Base-by-base conservation (phyloP, 92 coral and sea anemone genomes). In the Hydrozoanthus gracilis region DNA sequence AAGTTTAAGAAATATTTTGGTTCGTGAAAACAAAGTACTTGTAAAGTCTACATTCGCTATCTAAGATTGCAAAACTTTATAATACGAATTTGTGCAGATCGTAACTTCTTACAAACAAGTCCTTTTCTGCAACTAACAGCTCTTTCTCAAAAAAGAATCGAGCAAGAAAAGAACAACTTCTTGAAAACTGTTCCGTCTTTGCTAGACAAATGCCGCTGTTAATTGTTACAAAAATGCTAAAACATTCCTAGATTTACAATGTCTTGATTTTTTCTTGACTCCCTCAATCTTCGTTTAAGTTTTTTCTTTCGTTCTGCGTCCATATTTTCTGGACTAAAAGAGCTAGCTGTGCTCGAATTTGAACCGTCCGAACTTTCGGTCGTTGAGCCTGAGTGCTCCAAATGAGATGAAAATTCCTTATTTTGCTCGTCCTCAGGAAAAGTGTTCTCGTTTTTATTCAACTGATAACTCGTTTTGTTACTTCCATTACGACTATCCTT, bases 201-300 rank as follows among this genome's bases (percentile, higher is more conserved):
- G 71, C 35, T 17, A 9, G 27, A 35, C 27, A 44, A 3, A 16
- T 15, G 73, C 7, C 16, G 2, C 39, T 27, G 39, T 1, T 6
- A 13, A 15, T 16, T 7, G 35, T 62, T 10, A 13, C 13, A 17
- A 35, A 7, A 78, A 50, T n/a, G 17, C 88, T 76, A 94, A 73
- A 94, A 94, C 88, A 83, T 79, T 17, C 98, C 98, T 69, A 94
- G 87, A 72, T 94, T 89, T n/a, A 94, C 92, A 18, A 92, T 94
- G 65, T 94, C 98, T 20, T 87, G 89, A 74, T 87, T 90, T 77
- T 88, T 91, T 20, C 91, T 90, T 7, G 94, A 89, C 52, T 94
- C 95, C 44, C 71, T 86, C 4, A 90, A 86, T 79, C 93, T 92
- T 61, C 88, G 91, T 77, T 93, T 87, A 51, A 94, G 89, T 67